Evolutionary conservation across 2,797 vertebrate genomes (phyloP).

Genomic region (Pipistrellus pygmaeus): DNA sequence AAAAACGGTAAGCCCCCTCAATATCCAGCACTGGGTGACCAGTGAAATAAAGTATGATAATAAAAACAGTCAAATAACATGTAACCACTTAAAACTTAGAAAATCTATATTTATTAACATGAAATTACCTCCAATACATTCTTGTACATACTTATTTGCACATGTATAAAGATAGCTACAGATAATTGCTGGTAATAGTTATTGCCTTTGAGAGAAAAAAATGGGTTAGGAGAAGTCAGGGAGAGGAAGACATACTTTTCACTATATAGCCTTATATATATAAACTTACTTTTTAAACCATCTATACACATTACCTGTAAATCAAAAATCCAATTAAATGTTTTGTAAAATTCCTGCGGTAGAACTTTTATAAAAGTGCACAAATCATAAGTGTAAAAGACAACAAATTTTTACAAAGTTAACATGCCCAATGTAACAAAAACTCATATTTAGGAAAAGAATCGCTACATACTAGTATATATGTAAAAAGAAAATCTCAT

Average conservation of each 20-base stretch:
- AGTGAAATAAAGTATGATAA: neutral
- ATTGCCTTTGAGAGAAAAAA: neutral
- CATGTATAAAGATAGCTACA: neutral
- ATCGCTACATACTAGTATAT: neutral
- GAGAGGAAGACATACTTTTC: neutral
- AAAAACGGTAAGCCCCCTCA: neutral
- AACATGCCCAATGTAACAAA: neutral
- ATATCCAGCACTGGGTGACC: neutral
- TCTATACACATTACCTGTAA: neutral
- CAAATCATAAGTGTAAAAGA: neutral
- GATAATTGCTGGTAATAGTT: neutral
- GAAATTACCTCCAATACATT: neutral
- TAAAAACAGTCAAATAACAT: neutral
- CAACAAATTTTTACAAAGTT: neutral
- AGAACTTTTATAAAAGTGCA: neutral
- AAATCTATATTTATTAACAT: neutral
- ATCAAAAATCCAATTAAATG: neutral
- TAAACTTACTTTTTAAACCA: no score
- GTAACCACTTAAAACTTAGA: constrained; percentile 17
- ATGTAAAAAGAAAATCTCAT: neutral
- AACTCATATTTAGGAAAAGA: neutral
- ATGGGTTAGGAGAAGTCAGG: neutral
- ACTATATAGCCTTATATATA: neutral
- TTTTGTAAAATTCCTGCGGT: neutral
- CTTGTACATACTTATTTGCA: neutral